Evolutionary conservation across 2,888 invertebrate genomes (phyloP).

Genomic region (Habrosyne pyritoides): DNA sequence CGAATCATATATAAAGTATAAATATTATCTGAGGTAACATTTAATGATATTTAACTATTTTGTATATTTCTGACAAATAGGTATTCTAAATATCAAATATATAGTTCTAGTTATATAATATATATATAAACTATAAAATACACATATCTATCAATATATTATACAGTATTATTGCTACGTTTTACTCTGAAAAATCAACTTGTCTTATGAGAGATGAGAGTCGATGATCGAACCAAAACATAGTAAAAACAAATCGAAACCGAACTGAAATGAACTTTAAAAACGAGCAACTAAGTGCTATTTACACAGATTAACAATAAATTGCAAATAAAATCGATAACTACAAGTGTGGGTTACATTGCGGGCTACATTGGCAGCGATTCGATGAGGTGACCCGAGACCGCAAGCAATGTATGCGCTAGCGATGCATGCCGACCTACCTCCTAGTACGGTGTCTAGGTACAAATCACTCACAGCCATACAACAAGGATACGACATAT

Average conservation of each 20-base stretch:
- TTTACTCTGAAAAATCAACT: conserved; percentile 14
- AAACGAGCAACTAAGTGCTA: conserved; percentile 22
- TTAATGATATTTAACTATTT: background rate
- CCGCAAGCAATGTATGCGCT: conserved; percentile 55
- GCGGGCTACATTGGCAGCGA: conserved; percentile 37
- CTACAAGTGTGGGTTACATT: conserved; percentile 36
- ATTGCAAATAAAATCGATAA: conserved; percentile 40
- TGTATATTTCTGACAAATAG: background rate
- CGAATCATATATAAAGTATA: background rate
- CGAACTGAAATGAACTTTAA: conserved; percentile 21
- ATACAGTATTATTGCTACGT: background rate
- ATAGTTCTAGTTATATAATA: background rate
- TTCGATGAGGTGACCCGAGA: conserved; percentile 21
- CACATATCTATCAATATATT: background rate
- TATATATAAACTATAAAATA: conserved; percentile 1
- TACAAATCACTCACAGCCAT: conserved; percentile 22
- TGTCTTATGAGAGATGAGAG: conserved; percentile 21
- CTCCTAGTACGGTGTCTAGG: conserved; percentile 19
- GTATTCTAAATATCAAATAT: background rate
- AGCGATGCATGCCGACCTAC: conserved; percentile 40
- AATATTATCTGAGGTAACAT: too few relatives aligned
- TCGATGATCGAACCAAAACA: conserved; percentile 29
- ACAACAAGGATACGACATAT: conserved; percentile 39
- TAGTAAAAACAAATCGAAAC: conserved; percentile 21
- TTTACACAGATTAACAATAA: conserved; percentile 17